phyloP scores from a whole-genome alignment of 1,140 invertebrate species.

The Laupala kohalensis region DNA sequence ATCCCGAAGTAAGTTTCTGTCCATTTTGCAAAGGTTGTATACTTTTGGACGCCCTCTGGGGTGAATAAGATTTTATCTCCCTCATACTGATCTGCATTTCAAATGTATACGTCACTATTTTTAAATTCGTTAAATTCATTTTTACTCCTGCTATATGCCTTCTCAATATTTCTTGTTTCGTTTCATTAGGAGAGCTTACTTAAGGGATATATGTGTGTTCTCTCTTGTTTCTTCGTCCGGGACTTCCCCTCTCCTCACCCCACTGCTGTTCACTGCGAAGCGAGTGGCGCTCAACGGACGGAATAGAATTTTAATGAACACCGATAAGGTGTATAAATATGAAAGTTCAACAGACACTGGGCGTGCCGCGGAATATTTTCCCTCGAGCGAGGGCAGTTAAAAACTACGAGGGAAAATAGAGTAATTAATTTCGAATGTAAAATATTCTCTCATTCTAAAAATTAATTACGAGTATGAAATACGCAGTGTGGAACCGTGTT shows the following conservation, averaged over 20 bases:
- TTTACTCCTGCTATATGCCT: too few species aligned
- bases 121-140: too few species aligned
- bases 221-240: neutral
- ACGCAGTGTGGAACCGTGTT: neutral
- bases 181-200: too few species aligned
- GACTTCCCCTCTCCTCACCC: neutral
- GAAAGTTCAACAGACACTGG: neutral
- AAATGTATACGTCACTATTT: too few species aligned
- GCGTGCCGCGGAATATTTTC: neutral
- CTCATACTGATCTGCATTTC: too few species aligned
- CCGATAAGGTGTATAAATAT: neutral
- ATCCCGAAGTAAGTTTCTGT: too few species aligned
- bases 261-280: neutral
- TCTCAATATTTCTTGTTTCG: too few species aligned
- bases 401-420: neutral
- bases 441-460: neutral
- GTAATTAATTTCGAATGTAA: neutral
- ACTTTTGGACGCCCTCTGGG: too few species aligned
- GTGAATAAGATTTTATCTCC: too few species aligned
- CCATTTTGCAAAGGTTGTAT: too few species aligned
- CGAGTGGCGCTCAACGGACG: neutral
- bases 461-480: neutral
- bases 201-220: too few species aligned
- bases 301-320: neutral
- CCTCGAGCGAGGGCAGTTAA: neutral